Evolutionary conservation across 2,113 vertebrate species (phyloP).

Genomic region (Petrocephalus microphthalmus): DNA sequence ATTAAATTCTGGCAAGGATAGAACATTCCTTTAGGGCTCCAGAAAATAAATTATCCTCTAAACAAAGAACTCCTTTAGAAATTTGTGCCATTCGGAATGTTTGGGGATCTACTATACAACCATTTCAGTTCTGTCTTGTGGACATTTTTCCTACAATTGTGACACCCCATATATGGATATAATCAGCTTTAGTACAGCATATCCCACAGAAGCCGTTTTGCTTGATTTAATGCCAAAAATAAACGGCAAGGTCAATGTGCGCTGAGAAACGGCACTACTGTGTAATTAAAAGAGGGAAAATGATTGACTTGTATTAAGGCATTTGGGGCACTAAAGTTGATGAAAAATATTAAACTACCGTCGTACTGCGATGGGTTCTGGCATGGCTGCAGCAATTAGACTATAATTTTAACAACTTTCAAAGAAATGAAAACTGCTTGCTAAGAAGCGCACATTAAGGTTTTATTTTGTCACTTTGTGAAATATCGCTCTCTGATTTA

Average conservation of each 20-base stretch:
- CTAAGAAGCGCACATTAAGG: not conserved
- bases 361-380: not conserved
- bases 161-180: conserved; percentile 61
- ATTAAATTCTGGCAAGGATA: conserved; percentile 65
- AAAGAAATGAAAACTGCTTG: not conserved
- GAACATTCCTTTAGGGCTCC: conserved; percentile 60
- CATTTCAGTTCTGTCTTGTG: conserved; percentile 38
- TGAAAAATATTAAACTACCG: not conserved
- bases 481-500: not conserved
- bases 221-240: not conserved
- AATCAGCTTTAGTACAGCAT: conserved; percentile 61
- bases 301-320: not conserved
- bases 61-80: conserved; percentile 66
- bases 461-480: not conserved
- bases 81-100: conserved; percentile 50
- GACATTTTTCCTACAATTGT: conserved; percentile 54
- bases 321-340: not conserved
- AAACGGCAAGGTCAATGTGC: not conserved
- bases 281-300: not conserved
- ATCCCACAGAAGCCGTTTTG: conserved; percentile 20
- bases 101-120: conserved; percentile 33
- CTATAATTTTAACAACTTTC: not conserved
- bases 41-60: conserved; percentile 61
- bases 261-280: not conserved
- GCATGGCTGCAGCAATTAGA: not conserved